Percentiles rank a stretch among this genome's conserved stretches.
Conservation (phyloP, 2,888 invertebrate genomes). For the Eupithecia abbreviata region DNA sequence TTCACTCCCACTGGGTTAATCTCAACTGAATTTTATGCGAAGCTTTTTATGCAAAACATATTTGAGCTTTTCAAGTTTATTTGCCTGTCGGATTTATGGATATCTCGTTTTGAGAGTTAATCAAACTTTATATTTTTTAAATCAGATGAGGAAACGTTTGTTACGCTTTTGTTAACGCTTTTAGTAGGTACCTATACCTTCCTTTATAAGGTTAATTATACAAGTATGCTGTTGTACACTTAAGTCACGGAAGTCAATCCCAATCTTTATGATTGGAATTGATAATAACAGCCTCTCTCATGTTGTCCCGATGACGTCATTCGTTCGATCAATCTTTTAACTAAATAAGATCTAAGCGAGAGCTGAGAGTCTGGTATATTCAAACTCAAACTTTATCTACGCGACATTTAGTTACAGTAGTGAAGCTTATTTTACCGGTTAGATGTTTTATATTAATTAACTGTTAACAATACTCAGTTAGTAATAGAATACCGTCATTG, state of each 20-base stretch:
- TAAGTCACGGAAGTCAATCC: too few relatives aligned
- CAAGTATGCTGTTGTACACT: neutral
- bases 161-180: too few relatives aligned
- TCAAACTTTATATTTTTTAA: constrained; percentile 12
- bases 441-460: too few relatives aligned
- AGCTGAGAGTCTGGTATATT: too few relatives aligned
- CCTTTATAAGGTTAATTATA: neutral
- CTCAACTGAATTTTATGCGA: constrained; percentile 31
- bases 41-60: constrained; percentile 32
- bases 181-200: neutral
- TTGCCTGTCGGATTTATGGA: constrained; percentile 11
- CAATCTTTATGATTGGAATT: neutral
- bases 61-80: constrained; percentile 29
- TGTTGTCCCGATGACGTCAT: too few relatives aligned
- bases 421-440: too few relatives aligned
- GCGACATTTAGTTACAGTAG: too few relatives aligned
- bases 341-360: too few relatives aligned
- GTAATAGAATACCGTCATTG: too few relatives aligned
- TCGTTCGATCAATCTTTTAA: too few relatives aligned
- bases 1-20: constrained; percentile 34
- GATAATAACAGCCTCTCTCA: neutral
- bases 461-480: too few relatives aligned
- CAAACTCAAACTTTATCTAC: too few relatives aligned
- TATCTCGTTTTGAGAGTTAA: constrained; percentile 17
- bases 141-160: neutral